These are phyloP conservation scores for Actenoides lindsayi DNA, from an alignment of 2,113 vertebrate species.

Conservation along the genomic window DNA sequence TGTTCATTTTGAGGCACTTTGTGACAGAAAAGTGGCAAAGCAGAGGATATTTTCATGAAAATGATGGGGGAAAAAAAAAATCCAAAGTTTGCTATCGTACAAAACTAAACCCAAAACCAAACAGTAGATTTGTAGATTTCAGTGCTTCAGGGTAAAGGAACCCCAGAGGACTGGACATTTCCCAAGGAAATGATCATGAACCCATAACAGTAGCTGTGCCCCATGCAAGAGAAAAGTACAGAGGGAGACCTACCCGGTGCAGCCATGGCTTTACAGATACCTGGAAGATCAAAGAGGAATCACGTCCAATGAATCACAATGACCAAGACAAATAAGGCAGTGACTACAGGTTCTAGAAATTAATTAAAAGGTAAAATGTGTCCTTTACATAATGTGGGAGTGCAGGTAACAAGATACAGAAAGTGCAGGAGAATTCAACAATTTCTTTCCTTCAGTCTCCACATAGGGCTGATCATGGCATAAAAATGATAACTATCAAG, in stretches of 20 bases:
- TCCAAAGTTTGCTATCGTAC: background rate
- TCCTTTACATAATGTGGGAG: background rate
- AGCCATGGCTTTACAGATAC: background rate
- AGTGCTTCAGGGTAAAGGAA: background rate
- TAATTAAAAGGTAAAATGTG: background rate
- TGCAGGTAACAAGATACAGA: background rate
- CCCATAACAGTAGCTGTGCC: background rate
- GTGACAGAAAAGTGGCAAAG: background rate
- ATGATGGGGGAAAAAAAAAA: background rate
- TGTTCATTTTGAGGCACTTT: background rate
- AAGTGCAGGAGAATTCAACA: background rate
- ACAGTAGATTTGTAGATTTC: background rate
- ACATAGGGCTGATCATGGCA: accelerated
- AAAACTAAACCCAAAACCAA: background rate
- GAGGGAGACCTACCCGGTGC: background rate
- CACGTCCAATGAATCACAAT: accelerated
- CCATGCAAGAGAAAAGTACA: background rate
- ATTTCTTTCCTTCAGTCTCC: background rate
- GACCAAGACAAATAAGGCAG: background rate
- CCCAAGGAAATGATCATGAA: background rate
- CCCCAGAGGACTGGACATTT: background rate
- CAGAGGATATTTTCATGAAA: background rate
- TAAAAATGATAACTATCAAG: background rate
- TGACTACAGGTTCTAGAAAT: background rate
- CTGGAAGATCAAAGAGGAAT: background rate